Percentiles rank a stretch among this genome's conserved stretches.
These are phyloP conservation scores for Peromyscus melanophrys DNA, from an alignment of 2,797 vertebrate species.

Conservation along the genomic window DNA sequence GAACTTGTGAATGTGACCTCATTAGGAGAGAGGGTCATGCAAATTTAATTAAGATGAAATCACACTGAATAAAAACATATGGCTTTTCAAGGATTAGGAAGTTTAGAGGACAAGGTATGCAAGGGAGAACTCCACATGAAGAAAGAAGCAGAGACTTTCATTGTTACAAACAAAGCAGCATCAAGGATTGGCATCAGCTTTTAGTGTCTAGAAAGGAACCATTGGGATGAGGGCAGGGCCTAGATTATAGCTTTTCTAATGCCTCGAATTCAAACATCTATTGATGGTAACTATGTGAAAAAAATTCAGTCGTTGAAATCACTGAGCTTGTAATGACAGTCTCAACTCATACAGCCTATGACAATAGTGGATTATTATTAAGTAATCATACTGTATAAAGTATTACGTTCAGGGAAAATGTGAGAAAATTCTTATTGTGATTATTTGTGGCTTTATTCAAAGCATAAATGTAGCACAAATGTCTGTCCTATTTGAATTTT, in stretches of 20 bases:
- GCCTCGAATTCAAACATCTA: background rate
- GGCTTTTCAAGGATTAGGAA: background rate
- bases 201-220: background rate
- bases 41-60: background rate
- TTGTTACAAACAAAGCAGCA: background rate
- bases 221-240: background rate
- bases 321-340: background rate
- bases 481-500: background rate
- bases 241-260: accelerated
- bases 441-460: constrained; percentile 1
- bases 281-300: background rate
- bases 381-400: background rate
- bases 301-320: background rate
- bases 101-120: background rate
- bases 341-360: background rate
- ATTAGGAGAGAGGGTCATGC: background rate
- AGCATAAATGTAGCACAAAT: background rate
- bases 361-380: background rate
- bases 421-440: background rate
- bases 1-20: background rate
- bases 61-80: background rate
- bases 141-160: background rate
- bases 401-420: background rate
- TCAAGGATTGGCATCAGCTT: background rate
- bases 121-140: background rate